Evolutionary conservation across 2,797 vertebrate genomes (phyloP).

Genomic region (Vespertilio murinus): DNA sequence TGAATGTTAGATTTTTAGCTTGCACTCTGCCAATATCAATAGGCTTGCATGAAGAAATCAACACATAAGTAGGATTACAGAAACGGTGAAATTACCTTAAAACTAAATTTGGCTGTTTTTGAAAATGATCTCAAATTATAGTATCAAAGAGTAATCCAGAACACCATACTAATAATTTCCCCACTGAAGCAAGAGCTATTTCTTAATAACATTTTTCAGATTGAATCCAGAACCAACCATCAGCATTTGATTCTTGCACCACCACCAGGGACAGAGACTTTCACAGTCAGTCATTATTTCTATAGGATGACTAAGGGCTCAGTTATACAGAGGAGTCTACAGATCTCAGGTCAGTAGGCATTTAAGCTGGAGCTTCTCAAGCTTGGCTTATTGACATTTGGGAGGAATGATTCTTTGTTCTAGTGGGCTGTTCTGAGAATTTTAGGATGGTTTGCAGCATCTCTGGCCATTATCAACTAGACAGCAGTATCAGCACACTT

Average conservation of each 20-base stretch:
- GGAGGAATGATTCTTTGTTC: neutral
- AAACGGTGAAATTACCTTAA: slow-evolving; percentile 31
- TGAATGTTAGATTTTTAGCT: slow-evolving; percentile 17
- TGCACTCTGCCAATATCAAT: slow-evolving; percentile 37
- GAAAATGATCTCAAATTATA: slow-evolving; percentile 47
- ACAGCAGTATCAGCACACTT: neutral
- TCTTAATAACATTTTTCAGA: slow-evolving; percentile 37
- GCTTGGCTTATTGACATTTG: neutral
- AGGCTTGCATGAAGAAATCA: slow-evolving; percentile 28
- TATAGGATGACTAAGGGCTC: neutral
- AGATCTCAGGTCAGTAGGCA: neutral
- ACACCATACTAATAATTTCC: slow-evolving; percentile 34
- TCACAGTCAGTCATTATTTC: neutral
- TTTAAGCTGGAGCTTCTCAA: neutral
- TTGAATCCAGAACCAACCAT: neutral
- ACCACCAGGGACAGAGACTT: neutral
- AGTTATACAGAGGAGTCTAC: neutral
- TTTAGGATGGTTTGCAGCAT: neutral
- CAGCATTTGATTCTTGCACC: neutral
- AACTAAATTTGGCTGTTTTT: slow-evolving; percentile 16
- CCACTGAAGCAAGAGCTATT: neutral
- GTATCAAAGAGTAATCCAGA: slow-evolving; percentile 34
- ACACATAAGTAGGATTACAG: neutral
- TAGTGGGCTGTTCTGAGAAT: neutral
- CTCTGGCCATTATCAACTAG: neutral